These are phyloP conservation scores for Diachrysia chrysitis DNA, from an alignment of 2,888 invertebrate genomes.

Conservation along the genomic window DNA sequence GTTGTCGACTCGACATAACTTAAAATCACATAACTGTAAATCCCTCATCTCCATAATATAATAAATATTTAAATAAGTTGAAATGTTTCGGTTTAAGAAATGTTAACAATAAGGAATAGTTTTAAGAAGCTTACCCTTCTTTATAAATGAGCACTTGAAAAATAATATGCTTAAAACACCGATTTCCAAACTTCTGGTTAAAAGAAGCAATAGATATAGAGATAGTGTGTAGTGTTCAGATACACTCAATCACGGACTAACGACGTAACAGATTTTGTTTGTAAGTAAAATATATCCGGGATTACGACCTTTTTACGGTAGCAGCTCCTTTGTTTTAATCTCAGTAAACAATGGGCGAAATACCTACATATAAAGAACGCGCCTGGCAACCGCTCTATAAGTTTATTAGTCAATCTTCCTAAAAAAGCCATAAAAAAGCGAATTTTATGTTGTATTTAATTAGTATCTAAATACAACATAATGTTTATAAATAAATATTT, in stretches of 20 bases:
- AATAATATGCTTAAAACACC: too few relatives aligned
- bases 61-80: neutral
- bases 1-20: constrained; percentile 13
- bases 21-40: constrained; percentile 17
- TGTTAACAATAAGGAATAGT: too few relatives aligned
- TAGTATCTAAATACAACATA: too few relatives aligned
- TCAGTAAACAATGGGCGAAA: neutral
- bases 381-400: neutral
- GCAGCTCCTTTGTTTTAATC: neutral
- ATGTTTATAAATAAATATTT: too few relatives aligned
- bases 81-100: too few relatives aligned
- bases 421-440: too few relatives aligned
- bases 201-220: too few relatives aligned
- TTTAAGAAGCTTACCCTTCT: too few relatives aligned
- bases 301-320: constrained; percentile 4
- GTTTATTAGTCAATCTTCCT: neutral
- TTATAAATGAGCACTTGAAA: too few relatives aligned
- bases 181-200: neutral
- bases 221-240: neutral
- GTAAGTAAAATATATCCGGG: constrained; percentile 6
- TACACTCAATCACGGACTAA: constrained; percentile 1
- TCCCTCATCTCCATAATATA: neutral
- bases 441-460: too few relatives aligned
- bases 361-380: neutral
- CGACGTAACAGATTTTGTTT: constrained; percentile 2